phyloP scores from a whole-genome alignment of 2,888 invertebrate species.

The Aporophyla lueneburgensis region DNA sequence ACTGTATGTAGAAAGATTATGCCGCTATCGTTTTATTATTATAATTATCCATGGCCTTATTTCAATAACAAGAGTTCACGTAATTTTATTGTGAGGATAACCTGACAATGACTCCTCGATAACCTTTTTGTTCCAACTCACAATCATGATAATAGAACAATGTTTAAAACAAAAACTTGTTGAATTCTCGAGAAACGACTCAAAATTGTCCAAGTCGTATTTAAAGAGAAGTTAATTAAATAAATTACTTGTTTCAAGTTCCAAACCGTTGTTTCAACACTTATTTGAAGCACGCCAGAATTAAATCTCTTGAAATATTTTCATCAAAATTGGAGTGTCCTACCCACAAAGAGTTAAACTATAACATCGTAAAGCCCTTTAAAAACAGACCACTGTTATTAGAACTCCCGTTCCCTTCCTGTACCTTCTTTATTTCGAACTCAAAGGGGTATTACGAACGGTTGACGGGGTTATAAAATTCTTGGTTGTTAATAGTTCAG shows the following conservation, averaged over 20 bases:
- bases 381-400: conserved; percentile 61
- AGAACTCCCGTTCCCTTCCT: conserved; percentile 54
- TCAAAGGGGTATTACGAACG: conserved; percentile 33
- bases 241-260: conserved; percentile 53
- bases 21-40: neutral
- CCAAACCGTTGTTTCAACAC: conserved; percentile 49
- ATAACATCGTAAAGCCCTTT: conserved; percentile 72
- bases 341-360: conserved; percentile 68
- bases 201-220: conserved; percentile 25
- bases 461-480: conserved; percentile 24
- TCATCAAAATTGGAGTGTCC: conserved; percentile 57
- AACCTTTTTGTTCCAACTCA: conserved; percentile 27
- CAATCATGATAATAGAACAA: conserved; percentile 31
- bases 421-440: conserved; percentile 19
- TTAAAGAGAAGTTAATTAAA: conserved; percentile 48
- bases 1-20: conserved; percentile 11
- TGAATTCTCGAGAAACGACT: conserved; percentile 17
- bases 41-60: conserved; percentile 1
- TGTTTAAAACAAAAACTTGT: conserved; percentile 22
- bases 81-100: conserved; percentile 24
- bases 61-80: conserved; percentile 15
- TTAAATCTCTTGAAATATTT: conserved; percentile 61
- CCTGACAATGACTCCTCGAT: conserved; percentile 35
- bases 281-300: conserved; percentile 38
- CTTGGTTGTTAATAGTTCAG: conserved; percentile 64